phyloP scores from a whole-genome alignment of 2,888 invertebrate genomes.

The Lycocerus yunnanus region DNA sequence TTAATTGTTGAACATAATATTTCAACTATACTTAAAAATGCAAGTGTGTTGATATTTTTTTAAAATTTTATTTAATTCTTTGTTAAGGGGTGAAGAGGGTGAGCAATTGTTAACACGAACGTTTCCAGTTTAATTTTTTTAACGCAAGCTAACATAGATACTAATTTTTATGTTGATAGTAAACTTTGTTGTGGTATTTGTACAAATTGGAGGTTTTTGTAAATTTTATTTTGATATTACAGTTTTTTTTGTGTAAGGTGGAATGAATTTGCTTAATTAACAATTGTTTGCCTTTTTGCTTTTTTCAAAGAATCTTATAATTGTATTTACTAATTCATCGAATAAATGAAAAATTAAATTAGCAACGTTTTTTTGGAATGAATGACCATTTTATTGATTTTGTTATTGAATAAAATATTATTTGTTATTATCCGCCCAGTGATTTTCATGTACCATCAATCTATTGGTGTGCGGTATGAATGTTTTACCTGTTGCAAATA shows the following conservation, averaged over 20 bases:
- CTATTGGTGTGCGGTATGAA: conserved; percentile 22
- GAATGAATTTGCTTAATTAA: not conserved
- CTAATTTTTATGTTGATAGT: not conserved
- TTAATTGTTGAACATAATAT: not conserved
- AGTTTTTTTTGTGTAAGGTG: not conserved
- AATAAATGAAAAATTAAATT: not conserved
- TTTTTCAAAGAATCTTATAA: not conserved
- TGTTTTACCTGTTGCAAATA: conserved; percentile 36
- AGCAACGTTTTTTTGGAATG: not conserved
- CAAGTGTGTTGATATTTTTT: not conserved
- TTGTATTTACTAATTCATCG: not conserved
- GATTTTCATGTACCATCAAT: conserved; percentile 20
- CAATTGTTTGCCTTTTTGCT: not conserved
- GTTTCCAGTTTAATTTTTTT: not conserved
- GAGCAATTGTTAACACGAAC: not conserved
- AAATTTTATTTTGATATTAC: not conserved
- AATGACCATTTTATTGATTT: not conserved
- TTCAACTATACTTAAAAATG: not conserved
- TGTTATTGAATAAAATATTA: not conserved
- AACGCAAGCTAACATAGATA: not conserved
- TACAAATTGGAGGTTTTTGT: not conserved
- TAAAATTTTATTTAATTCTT: not conserved
- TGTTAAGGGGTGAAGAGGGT: not conserved
- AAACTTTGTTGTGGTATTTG: not conserved
- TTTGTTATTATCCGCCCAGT: conserved; percentile 24